Base-by-base conservation (phyloP, 2,113 vertebrate species). In the Pao palembangensis region DNA sequence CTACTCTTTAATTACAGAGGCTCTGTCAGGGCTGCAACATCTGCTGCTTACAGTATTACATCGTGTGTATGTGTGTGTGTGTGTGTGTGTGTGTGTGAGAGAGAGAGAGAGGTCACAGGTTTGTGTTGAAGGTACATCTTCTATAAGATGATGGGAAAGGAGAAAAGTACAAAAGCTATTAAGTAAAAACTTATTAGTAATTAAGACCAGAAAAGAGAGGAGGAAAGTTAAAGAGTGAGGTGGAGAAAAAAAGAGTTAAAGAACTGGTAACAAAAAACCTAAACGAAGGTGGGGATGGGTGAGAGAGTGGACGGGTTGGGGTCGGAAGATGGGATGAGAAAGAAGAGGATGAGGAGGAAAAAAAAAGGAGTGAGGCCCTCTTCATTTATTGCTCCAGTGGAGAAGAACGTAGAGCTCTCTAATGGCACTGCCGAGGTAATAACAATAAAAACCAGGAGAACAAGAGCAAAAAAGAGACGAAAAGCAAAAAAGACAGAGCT, bases 361-460 rank as follows among this genome's bases (percentile, higher is more conserved):
- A 58, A 78, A 76, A 60, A 79, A 85, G 80, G 85, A 85, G 86
- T 85, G 79, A 87, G 86, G 81, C 88, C 93, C 93, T 94, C 94
- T 99, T 99, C 96, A 99, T 99, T 99, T 99, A 96, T 95, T 98
- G 97, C 97, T 98, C 95, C 95, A 98, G 80, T 98, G 97, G 98
- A 99, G 95, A 94, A 94, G 97, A 99, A 99, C 96, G 93, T 92
- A 91, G 92, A 94, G 92, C 92, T 89, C 92, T 94, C 94, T 97
- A 96, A 98, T 98, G 94, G 95, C 91, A 90, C 94, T 93, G 93
- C 92, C 90, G 92, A 95, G 95, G 97, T 99, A 97, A 99, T 98
- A 98, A 98, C 88, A 91, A 88, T 89, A 89, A 88, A 88, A 88
- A 84, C 66, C 82, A 74, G 65, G 79, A 79, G 75, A 81, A 83